Conservation (phyloP, 2,888 invertebrate species). For the Furcula furcula region DNA sequence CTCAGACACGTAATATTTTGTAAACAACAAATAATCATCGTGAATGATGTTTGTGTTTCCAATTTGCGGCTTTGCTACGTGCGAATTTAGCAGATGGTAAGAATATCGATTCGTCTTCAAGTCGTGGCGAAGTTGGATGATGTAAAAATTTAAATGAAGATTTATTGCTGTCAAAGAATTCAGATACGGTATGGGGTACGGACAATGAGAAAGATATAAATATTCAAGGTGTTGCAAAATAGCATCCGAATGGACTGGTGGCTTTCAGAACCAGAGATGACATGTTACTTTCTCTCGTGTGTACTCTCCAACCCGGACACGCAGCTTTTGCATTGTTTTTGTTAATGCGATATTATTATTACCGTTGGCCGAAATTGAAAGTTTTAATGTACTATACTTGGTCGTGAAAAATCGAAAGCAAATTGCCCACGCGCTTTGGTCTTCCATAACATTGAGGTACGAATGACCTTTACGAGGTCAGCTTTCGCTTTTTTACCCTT, state of each 20-base stretch:
- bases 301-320: conserved; percentile 62
- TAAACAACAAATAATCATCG: conserved; percentile 5
- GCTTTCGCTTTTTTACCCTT: conserved; percentile 38
- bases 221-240: conserved; percentile 58
- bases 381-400: conserved; percentile 58
- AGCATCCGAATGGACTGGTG: conserved; percentile 36
- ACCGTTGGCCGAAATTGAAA: conserved; percentile 63
- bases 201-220: conserved; percentile 39
- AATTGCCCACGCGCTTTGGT: conserved; percentile 45
- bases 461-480: conserved; percentile 27
- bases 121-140: conserved; percentile 36
- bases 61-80: not conserved
- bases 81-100: not conserved
- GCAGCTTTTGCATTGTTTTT: conserved; percentile 66
- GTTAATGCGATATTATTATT: conserved; percentile 66
- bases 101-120: conserved; percentile 8
- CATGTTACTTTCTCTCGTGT: conserved; percentile 66
- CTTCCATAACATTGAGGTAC: conserved; percentile 41
- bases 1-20: conserved; percentile 5
- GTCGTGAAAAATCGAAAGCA: conserved; percentile 63
- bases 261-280: conserved; percentile 46
- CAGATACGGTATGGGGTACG: conserved; percentile 27
- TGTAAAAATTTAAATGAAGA: conserved; percentile 39
- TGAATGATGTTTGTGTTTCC: not conserved
- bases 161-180: conserved; percentile 37